These are phyloP conservation scores for Trichonephila clavata DNA, from an alignment of 1,140 invertebrate species.

Conservation along the genomic window DNA sequence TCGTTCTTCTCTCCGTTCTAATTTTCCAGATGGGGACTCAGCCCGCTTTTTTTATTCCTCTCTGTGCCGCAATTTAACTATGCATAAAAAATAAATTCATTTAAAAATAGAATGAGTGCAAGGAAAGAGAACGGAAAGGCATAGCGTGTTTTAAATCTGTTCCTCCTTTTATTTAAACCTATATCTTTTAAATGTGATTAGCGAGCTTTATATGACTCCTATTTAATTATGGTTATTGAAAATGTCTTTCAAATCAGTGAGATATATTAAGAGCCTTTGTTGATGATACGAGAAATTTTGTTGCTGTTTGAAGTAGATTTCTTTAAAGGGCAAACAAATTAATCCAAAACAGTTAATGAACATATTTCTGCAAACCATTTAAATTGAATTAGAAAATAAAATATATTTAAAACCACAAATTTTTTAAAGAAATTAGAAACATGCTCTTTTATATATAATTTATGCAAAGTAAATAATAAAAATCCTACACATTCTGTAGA, in stretches of 20 bases:
- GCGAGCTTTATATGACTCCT: background rate
- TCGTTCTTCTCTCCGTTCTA: constrained; percentile 43
- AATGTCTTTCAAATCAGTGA: background rate
- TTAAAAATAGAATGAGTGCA: constrained; percentile 27
- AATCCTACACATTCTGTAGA: no score
- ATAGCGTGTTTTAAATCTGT: constrained; percentile 43
- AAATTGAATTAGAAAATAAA: no score
- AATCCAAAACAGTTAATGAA: background rate
- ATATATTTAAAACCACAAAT: no score
- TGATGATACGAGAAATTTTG: background rate
- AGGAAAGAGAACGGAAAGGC: background rate
- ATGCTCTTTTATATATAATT: no score
- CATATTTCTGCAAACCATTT: no score
- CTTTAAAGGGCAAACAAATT: background rate
- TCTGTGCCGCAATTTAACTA: constrained; percentile 1
- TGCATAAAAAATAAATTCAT: constrained; percentile 25
- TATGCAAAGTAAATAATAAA: no score
- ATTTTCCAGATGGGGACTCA: constrained; percentile 57
- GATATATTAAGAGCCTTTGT: constrained; percentile 12
- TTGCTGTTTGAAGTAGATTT: background rate
- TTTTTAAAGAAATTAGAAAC: no score
- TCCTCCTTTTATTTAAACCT: background rate
- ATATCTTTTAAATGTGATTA: constrained; percentile 31
- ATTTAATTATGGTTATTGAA: constrained; percentile 57
- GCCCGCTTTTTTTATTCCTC: background rate